Base-by-base conservation (phyloP, 1,140 invertebrate species). In the Pseudachorutes palmiensis region DNA sequence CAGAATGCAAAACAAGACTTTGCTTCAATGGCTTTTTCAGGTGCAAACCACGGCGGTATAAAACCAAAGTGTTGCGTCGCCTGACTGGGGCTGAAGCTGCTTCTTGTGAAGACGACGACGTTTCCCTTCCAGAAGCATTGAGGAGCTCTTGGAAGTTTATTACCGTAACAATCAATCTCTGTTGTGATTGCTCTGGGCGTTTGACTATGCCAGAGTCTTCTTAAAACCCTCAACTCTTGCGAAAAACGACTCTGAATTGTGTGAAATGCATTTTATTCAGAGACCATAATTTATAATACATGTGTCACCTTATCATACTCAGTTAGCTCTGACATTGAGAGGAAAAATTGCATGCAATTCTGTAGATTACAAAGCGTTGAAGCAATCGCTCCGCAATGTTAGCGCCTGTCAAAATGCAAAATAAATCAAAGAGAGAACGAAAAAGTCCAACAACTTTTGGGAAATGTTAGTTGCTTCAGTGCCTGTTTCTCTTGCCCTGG, bases 1-100 rank as follows among this genome's bases (percentile, higher is more conserved):
- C 72, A n/a, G 67, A 74, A 29, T 74, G 72, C 58, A 70, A 74
- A 31, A 33, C 62, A 1, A 62, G 62, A 30, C 29, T 66, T 41
- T 74, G 72, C 36, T 71, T 74, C 32, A 71, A 71, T 33, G 72
- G 72, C 0, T 74, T 74, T 36, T 74, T 69, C 31, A 36, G 72
- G 0, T 74, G 72, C 49, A 62, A 66, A 32, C 72, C 72, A 29
- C 57, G 72, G 24, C 67, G 70, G 1, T 74, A 74, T 41, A 74
- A 74, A 55, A 74, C 72, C 1, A 74, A 74, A 66, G 68, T 74
- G 3, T 30, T 74, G 51, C 66, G 61, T 48, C 31, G 66, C 33
- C 29, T 70, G 0, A 66, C 63, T 2, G 68, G 64, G 2, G 36
- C 30, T 28, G 67, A 70, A 28, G 28, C 65, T 28, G 45, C 55